Evolutionary conservation across 2,797 vertebrate genomes (phyloP).

Genomic region (Micromesistius poutassou): DNA sequence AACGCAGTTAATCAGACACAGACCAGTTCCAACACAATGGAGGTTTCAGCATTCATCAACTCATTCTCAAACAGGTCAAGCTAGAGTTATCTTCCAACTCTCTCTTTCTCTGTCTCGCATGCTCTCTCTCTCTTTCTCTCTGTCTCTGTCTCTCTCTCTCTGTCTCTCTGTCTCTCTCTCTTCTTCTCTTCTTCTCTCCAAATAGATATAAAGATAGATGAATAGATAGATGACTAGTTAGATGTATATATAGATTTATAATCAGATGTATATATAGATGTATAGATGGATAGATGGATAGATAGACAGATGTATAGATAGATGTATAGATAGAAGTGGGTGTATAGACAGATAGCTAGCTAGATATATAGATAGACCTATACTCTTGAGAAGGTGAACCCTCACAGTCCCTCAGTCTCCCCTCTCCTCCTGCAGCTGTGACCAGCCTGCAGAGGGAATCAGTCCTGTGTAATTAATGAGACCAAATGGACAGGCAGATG

Average conservation of each 20-base stretch:
- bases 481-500: slow-evolving; percentile 61
- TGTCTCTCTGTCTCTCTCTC: too few species aligned
- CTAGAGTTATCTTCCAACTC: background rate
- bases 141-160: background rate
- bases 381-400: too few species aligned
- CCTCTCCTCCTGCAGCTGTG: slow-evolving; percentile 20
- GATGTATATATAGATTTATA: background rate
- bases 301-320: background rate
- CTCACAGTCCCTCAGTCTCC: background rate
- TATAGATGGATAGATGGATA: background rate
- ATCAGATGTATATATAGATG: background rate
- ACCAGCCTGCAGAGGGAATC: slow-evolving; percentile 43
- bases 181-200: too few species aligned
- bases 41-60: background rate
- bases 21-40: background rate
- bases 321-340: background rate
- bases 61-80: background rate
- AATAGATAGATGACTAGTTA: background rate
- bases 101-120: background rate
- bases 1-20: too few species aligned
- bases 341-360: slow-evolving; percentile 7
- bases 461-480: slow-evolving; percentile 60
- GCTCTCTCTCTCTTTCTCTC: background rate
- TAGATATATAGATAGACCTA: slow-evolving; percentile 27
- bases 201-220: too few species aligned